phyloP scores from a whole-genome alignment of 2,113 vertebrate genomes.

The Sphaerodactylus townsendi region DNA sequence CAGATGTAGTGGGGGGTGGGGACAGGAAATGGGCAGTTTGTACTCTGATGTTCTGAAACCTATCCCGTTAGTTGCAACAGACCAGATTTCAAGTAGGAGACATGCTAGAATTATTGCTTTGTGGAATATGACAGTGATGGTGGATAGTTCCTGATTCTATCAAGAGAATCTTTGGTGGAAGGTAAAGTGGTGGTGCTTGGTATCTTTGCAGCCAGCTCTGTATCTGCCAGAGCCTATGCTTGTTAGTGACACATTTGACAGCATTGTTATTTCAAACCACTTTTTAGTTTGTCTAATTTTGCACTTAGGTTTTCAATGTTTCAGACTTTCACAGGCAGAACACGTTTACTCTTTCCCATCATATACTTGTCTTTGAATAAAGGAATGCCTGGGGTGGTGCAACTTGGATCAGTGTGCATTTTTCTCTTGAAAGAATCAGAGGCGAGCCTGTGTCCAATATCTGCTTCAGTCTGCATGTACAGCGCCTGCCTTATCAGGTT shows the following conservation, averaged over 20 bases:
- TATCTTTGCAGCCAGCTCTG: neutral
- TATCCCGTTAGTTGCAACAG: neutral
- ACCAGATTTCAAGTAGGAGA: neutral
- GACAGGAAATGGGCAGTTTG: too few relatives aligned
- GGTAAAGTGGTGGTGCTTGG: neutral
- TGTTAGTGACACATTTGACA: neutral
- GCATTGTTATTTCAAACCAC: neutral
- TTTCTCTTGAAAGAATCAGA: neutral
- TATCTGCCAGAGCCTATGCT: too few relatives aligned
- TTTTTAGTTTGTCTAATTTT: neutral
- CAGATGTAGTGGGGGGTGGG: neutral
- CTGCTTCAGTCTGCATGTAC: neutral
- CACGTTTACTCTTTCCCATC: neutral
- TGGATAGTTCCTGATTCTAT: neutral
- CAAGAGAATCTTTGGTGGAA: neutral
- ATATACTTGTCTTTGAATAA: neutral
- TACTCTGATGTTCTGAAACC: neutral
- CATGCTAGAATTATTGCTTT: neutral
- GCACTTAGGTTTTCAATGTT: neutral
- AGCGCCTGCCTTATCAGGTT: neutral
- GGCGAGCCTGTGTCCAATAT: neutral
- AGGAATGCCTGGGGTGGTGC: neutral
- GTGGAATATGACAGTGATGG: neutral
- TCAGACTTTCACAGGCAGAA: neutral
- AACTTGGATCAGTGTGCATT: neutral